phyloP scores from a whole-genome alignment of 2,888 invertebrate species.

The Gortyna flavago region DNA sequence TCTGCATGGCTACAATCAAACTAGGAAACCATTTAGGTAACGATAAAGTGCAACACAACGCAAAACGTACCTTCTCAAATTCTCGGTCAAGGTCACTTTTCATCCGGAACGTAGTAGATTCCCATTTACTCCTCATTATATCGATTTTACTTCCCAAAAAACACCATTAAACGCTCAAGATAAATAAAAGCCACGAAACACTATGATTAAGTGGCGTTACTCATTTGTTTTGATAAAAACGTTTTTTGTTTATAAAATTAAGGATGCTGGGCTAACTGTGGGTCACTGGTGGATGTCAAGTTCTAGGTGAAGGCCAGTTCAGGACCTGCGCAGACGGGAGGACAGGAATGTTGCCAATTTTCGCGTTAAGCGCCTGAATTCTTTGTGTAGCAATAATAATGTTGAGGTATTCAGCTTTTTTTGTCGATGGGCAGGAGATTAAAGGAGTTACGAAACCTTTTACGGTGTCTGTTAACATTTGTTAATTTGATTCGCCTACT shows the following conservation, averaged over 20 bases:
- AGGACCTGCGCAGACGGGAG: constrained; percentile 73
- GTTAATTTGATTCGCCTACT: not conserved
- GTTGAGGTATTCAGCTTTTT: not conserved
- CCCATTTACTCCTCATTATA: not conserved
- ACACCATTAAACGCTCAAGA: not conserved
- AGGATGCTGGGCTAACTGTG: constrained; percentile 39
- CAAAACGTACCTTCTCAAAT: constrained; percentile 48
- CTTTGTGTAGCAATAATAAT: constrained; percentile 9
- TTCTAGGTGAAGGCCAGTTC: constrained; percentile 78
- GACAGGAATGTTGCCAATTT: constrained; percentile 62
- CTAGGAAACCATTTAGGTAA: not conserved
- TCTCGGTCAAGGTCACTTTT: constrained; percentile 56
- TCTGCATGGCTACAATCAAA: not conserved
- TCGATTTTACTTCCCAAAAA: constrained; percentile 8
- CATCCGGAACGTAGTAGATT: constrained; percentile 22
- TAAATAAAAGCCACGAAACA: not conserved
- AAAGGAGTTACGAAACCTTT: too few species aligned
- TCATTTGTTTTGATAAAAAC: constrained; percentile 14
- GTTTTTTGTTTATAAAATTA: constrained; percentile 42
- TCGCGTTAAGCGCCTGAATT: constrained; percentile 1
- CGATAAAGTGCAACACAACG: not conserved
- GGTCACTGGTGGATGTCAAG: constrained; percentile 76
- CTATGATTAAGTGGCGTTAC: too few species aligned
- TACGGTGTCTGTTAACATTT: not conserved
- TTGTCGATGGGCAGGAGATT: too few species aligned